Evolutionary conservation across 2,113 vertebrate species (phyloP).

Genomic region (Labrus mixtus): DNA sequence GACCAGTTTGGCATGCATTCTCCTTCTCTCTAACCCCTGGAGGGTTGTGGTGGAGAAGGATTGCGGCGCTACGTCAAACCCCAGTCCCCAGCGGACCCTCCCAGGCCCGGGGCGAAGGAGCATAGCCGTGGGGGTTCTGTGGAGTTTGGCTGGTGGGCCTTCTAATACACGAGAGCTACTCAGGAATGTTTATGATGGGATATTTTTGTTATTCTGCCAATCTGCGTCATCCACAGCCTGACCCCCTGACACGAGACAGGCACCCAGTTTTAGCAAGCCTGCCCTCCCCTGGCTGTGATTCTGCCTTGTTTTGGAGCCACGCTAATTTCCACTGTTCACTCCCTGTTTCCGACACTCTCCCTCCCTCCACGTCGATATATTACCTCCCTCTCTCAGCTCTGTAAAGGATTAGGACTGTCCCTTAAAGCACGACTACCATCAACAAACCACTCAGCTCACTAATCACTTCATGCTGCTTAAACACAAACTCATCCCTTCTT

Average conservation of each 20-base stretch:
- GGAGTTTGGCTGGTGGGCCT: slow-evolving; percentile 63
- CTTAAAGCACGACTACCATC: slow-evolving; percentile 47
- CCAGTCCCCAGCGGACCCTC: slow-evolving; percentile 64
- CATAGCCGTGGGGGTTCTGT: slow-evolving; percentile 58
- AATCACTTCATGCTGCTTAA: slow-evolving; percentile 63
- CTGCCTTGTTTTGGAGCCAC: slow-evolving; percentile 58
- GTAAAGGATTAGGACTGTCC: slow-evolving; percentile 59
- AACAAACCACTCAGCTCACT: slow-evolving; percentile 50
- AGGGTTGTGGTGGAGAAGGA: slow-evolving; percentile 49
- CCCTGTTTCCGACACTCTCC: slow-evolving; percentile 35
- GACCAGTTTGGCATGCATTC: slow-evolving; percentile 52
- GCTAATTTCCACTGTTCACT: slow-evolving; percentile 61
- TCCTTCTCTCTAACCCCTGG: slow-evolving; percentile 35
- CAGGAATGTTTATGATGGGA: slow-evolving; percentile 78
- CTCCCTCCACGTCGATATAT: slow-evolving; percentile 10
- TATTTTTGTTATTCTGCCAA: slow-evolving; percentile 78
- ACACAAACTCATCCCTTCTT: slow-evolving; percentile 39
- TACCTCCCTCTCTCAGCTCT: slow-evolving; percentile 28
- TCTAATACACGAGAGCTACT: slow-evolving; percentile 67
- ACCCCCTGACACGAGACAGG: slow-evolving; percentile 74
- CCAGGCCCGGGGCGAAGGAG: slow-evolving; percentile 52
- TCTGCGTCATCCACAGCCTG: slow-evolving; percentile 80
- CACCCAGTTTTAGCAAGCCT: slow-evolving; percentile 72
- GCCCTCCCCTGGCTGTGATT: slow-evolving; percentile 44
- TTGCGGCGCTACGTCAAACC: slow-evolving; percentile 51